A percentile compares a stretch with the other conserved stretches of the same genome.
Evolutionary conservation across 2,888 invertebrate genomes (phyloP).

Genomic region (Noctua janthina): DNA sequence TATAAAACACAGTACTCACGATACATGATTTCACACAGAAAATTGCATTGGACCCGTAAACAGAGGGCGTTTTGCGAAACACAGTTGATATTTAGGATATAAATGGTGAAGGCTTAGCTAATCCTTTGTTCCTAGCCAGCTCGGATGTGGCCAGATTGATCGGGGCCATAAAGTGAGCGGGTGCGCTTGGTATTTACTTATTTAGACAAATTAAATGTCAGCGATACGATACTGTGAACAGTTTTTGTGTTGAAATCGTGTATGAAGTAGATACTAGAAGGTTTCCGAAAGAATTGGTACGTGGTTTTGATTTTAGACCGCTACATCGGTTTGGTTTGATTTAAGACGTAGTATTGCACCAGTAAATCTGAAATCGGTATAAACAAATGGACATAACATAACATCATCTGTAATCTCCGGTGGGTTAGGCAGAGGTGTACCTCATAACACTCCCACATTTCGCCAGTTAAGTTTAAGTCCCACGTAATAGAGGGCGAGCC

Average conservation of each 20-base stretch:
- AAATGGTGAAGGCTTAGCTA: constrained; percentile 72
- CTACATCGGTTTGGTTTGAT: not conserved
- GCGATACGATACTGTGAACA: constrained; percentile 1
- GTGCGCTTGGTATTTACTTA: constrained; percentile 34
- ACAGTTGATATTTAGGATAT: constrained; percentile 76
- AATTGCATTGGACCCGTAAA: constrained; percentile 58
- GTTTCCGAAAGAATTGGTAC: not conserved
- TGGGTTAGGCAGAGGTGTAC: too few relatives aligned
- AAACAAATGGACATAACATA: too few relatives aligned
- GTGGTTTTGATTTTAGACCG: not conserved
- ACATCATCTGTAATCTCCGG: too few relatives aligned
- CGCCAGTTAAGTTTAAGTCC: too few relatives aligned
- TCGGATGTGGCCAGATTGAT: constrained; percentile 59
- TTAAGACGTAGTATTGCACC: not conserved
- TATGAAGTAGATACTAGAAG: not conserved
- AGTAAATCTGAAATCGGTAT: too few relatives aligned
- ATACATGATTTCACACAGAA: constrained; percentile 56
- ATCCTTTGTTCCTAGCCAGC: constrained; percentile 74
- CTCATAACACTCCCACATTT: too few relatives aligned
- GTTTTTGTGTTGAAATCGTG: constrained; percentile 38
- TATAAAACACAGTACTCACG: constrained; percentile 19
- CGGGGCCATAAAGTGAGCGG: constrained; percentile 64
- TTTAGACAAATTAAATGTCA: constrained; percentile 51
- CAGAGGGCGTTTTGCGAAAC: constrained; percentile 61
- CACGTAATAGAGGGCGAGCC: too few relatives aligned